Evolutionary conservation across 2,888 invertebrate species (phyloP), one percentile per base, ranked within the genome.

Genomic region (Neoitamus cyanurus): DNA sequence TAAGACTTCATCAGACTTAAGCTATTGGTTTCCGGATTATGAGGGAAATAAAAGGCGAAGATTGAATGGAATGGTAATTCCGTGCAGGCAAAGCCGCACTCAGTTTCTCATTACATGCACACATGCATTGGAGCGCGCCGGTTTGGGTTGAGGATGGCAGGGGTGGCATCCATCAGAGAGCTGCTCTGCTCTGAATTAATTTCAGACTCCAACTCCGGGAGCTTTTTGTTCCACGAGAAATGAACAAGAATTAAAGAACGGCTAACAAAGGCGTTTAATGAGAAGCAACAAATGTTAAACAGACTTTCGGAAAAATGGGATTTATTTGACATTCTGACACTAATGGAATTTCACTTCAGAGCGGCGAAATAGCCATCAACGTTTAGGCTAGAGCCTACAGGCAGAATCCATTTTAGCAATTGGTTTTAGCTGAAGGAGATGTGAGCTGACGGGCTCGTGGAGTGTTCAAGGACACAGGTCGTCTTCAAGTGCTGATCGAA

Each of bases 11-110:
- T 58, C 58, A 58, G 58, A 25, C 58, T 58, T 58, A 58, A 58
- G 58, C 58, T 58, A 58, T 58, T 58, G 58, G 58, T 58, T 58
- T 58, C 58, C 58, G 58, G 58, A 58, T 58, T 58, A 58, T 58
- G 58, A n/a, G 20, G 20, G 20, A 58, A 58, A 58, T 58, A 58
- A 58, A 42, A 20, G 25, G 58, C 58, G 0, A 25, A 25, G 58
- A 25, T 58, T 58, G 25, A 58, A 20, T 58, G 58, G 58, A 58
- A 58, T 58, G 58, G 58, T 58, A 58, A 58, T 25, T 58, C 58
- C 15, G 58, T 20, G 20, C 25, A 20, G 11, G 58, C 7, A 58
- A 58, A 58, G 15, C 58, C 20, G 58, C 25, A 20, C 58, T 58
- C 58, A 34, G 58, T 11, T 58, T 6, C 20, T 58, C 25, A 58